Evolutionary conservation across 2,113 vertebrate species (phyloP), one percentile per base, ranked within the genome.

Genomic region (Anolis sagrei): DNA sequence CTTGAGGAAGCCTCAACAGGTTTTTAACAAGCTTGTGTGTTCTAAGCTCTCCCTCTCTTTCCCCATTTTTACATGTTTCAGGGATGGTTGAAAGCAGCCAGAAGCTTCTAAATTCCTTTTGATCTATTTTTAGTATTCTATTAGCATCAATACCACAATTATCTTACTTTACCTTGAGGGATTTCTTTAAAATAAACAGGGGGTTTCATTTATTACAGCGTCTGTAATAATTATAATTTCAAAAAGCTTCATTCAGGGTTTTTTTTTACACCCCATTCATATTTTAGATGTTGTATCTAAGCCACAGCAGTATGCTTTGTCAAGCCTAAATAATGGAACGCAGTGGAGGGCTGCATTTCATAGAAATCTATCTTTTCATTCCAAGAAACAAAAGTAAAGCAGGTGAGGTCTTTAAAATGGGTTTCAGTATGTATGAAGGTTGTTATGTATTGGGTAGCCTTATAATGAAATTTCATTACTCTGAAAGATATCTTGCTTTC

Each of bases 391-490:
- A 73, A 84, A 18, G 23, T 16, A 27, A 16, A 62, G 19, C 2
- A 19, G 36, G 72, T 39, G 6, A n/a, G 7, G 25, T 70, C 79
- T 58, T 19, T 81, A 87, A 36, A 25, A 64, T 32, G 34, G 68
- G 23, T 49, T 34, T 84, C 29, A 68, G 18, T 58, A 74, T 39
- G 14, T 21, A 48, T 3, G 19, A 6, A 1, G 9, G 13, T n/a
- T 81, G 66, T 32, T 83, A 34, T 76, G 25, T 88, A 54, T 66
- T 39, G 76, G 51, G 14, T 29, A 72, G 29, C 18, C 29, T 86
- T 70, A 84, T 84, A 70, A 84, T n/a, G 32, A 70, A 80, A 61
- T 29, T 86, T 79, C 2, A 10, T 90, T 89, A 62, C 48, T 64
- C 7, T 66, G 70, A 64, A 81, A 64, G 29, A 29, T 44, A 68